Evolutionary conservation across 2,888 invertebrate species (phyloP).

Genomic region (Melanchra persicariae): DNA sequence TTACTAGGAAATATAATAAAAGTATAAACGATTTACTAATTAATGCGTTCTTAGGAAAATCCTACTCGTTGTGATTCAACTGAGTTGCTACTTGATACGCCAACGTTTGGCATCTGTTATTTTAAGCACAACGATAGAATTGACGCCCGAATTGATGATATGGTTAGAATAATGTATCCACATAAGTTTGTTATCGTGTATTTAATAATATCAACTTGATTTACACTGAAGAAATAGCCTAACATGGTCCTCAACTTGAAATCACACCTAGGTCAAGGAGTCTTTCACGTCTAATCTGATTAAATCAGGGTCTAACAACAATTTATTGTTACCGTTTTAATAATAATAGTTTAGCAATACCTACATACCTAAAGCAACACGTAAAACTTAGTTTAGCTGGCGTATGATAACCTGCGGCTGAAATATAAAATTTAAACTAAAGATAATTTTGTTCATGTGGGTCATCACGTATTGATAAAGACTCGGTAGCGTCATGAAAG

Average conservation of each 20-base stretch:
- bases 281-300: slow-evolving; percentile 54
- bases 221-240: slow-evolving; percentile 14
- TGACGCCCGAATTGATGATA: not conserved
- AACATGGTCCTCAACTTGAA: slow-evolving; percentile 11
- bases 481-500: slow-evolving; percentile 3
- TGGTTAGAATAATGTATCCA: not conserved
- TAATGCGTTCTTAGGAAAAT: not conserved
- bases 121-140: not conserved
- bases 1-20: no score
- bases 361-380: slow-evolving; percentile 4
- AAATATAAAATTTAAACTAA: slow-evolving; percentile 6
- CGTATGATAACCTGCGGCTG: not conserved
- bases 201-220: not conserved
- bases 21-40: not conserved
- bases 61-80: not conserved
- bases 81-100: slow-evolving; percentile 1
- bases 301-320: slow-evolving; percentile 52
- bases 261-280: slow-evolving; percentile 54
- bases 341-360: not conserved
- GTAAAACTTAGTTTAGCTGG: not conserved
- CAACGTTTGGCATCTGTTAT: not conserved
- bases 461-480: slow-evolving; percentile 13
- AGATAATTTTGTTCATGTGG: slow-evolving; percentile 9
- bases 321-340: slow-evolving; percentile 30
- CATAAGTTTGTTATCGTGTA: not conserved